phyloP scores from a whole-genome alignment of 1,140 invertebrate species.

The Trichonephila clavata region DNA sequence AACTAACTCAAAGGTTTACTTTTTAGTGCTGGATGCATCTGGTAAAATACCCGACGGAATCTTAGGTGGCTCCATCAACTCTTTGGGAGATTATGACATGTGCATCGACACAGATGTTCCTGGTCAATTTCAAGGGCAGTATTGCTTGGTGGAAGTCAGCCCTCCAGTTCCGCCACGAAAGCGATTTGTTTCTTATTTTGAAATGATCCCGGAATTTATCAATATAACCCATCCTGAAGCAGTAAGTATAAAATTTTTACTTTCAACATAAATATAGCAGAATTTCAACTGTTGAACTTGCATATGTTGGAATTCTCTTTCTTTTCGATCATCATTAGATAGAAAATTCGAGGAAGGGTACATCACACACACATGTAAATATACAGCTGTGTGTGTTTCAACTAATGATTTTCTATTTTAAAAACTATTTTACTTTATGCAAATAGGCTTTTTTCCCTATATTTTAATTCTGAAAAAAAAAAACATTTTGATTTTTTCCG shows the following conservation, averaged over 20 bases:
- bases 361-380: too few relatives aligned
- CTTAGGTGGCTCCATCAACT: constrained; percentile 75
- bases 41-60: constrained; percentile 75
- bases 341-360: too few relatives aligned
- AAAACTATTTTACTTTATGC: too few relatives aligned
- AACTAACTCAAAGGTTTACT: not conserved
- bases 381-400: too few relatives aligned
- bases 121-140: constrained; percentile 38
- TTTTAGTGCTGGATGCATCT: constrained; percentile 78
- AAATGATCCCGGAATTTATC: constrained; percentile 48
- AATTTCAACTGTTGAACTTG: too few relatives aligned
- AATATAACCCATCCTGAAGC: constrained; percentile 32
- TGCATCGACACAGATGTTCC: constrained; percentile 69
- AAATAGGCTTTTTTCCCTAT: too few relatives aligned
- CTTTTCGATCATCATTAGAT: too few relatives aligned
- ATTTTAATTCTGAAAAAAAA: too few relatives aligned
- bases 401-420: too few relatives aligned
- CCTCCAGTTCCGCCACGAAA: constrained; percentile 32
- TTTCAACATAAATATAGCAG: too few relatives aligned
- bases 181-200: constrained; percentile 4
- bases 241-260: not conserved
- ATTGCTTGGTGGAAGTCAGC: constrained; percentile 26
- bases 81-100: constrained; percentile 78
- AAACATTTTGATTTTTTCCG: too few relatives aligned
- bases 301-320: too few relatives aligned